Percentiles rank a stretch among this genome's conserved stretches.
These are phyloP conservation scores for Diarsia brunnea DNA, from an alignment of 2,888 invertebrate species.

Conservation along the genomic window DNA sequence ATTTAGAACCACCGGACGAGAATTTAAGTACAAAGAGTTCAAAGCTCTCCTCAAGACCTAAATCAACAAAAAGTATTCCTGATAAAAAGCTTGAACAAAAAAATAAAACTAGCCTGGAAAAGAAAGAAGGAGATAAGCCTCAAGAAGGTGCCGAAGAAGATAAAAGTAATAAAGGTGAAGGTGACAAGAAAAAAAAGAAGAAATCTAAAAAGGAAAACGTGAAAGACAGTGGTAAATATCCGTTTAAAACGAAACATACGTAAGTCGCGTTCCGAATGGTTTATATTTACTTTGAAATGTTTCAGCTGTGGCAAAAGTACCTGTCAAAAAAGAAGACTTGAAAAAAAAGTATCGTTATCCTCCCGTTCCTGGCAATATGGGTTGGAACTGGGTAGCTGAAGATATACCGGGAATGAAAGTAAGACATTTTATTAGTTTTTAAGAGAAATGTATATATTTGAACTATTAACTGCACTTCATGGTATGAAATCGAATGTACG, in stretches of 20 bases:
- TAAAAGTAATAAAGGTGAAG: slow-evolving; percentile 30
- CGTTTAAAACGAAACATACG: slow-evolving; percentile 67
- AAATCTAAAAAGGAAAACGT: slow-evolving; percentile 73
- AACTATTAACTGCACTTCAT: not conserved
- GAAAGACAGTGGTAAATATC: slow-evolving; percentile 76
- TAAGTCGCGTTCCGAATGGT: slow-evolving; percentile 67
- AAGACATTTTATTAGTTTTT: slow-evolving; percentile 12
- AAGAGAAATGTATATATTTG: not conserved
- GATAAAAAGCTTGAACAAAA: slow-evolving; percentile 64
- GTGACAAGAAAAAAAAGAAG: slow-evolving; percentile 2
- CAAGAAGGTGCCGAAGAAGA: slow-evolving; percentile 25
- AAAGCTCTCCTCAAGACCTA: slow-evolving; percentile 68
- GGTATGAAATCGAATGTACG: not conserved
- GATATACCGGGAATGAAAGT: slow-evolving; percentile 87
- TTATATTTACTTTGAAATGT: slow-evolving; percentile 23
- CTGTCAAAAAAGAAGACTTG: slow-evolving; percentile 71
- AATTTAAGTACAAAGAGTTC: slow-evolving; percentile 74
- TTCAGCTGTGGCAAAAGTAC: slow-evolving; percentile 67
- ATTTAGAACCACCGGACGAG: slow-evolving; percentile 56
- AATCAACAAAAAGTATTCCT: slow-evolving; percentile 67
- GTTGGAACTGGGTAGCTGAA: slow-evolving; percentile 88
- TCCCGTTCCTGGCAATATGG: slow-evolving; percentile 84
- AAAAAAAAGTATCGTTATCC: slow-evolving; percentile 84
- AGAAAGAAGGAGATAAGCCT: slow-evolving; percentile 69
- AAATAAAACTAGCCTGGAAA: slow-evolving; percentile 60